Percentiles rank a stretch among this genome's conserved stretches.
Evolutionary conservation across 2,113 vertebrate species (phyloP).

Genomic region (Caloenas nicobarica): DNA sequence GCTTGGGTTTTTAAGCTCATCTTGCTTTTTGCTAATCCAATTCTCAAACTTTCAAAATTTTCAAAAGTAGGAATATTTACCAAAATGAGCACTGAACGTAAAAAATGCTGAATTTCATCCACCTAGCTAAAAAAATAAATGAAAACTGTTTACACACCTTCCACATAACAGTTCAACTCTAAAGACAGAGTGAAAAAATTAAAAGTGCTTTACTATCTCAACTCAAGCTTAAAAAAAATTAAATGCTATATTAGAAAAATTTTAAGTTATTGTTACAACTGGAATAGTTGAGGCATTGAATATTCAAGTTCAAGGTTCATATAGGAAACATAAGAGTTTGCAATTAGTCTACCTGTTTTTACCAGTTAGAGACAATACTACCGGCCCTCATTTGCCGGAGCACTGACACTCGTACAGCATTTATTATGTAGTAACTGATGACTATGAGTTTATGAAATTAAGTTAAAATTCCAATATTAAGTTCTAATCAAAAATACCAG

Average conservation of each 20-base stretch:
- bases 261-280: not conserved
- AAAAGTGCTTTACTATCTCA: not conserved
- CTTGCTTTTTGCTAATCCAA: not conserved
- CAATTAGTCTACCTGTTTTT: not conserved
- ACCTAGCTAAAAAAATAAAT: not conserved
- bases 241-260: not conserved
- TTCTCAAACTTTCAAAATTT: not conserved
- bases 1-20: not conserved
- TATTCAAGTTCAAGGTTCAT: not conserved
- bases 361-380: not conserved
- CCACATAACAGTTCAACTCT: not conserved
- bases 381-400: not conserved
- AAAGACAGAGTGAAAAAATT: not conserved
- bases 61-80: not conserved
- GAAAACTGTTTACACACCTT: not conserved
- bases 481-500: slow-evolving; percentile 78
- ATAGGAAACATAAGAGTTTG: not conserved
- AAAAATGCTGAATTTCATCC: not conserved
- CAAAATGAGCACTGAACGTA: not conserved
- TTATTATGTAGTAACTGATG: not conserved
- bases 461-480: not conserved
- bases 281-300: not conserved
- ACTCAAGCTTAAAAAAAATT: not conserved
- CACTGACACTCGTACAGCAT: not conserved
- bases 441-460: not conserved